Percentiles rank a stretch among this genome's conserved stretches.
phyloP scores from a whole-genome alignment of 2,888 invertebrate genomes.

The Patella pellucida region DNA sequence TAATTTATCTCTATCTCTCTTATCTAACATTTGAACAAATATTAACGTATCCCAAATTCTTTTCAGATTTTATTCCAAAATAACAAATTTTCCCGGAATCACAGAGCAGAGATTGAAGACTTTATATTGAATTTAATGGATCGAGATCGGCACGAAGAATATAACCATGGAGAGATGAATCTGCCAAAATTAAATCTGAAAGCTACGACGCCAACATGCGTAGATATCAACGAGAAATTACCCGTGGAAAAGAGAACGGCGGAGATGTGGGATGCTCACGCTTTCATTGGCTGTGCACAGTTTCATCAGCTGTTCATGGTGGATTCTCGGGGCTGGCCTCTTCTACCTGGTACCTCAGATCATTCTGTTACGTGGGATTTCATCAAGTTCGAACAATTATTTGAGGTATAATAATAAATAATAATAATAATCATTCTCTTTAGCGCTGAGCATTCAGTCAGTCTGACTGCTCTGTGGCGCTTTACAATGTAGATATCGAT shows the following conservation, averaged over 20 bases:
- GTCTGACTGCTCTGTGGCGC: no score
- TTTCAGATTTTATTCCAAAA: neutral
- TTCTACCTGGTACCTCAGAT: constrained; percentile 13
- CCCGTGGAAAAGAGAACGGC: constrained; percentile 45
- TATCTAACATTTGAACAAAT: neutral
- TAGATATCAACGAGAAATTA: constrained; percentile 55
- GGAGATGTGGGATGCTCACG: constrained; percentile 54
- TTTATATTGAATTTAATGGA: constrained; percentile 52
- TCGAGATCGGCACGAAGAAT: constrained; percentile 35
- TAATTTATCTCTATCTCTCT: no score
- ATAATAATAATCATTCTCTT: no score
- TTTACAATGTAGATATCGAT: no score
- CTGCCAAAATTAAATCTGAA: constrained; percentile 50
- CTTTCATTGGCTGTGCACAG: constrained; percentile 61
- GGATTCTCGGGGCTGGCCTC: constrained; percentile 62
- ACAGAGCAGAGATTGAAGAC: constrained; percentile 57
- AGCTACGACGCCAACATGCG: constrained; percentile 50
- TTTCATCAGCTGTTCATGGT: constrained; percentile 57
- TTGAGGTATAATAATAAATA: no score
- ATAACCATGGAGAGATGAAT: constrained; percentile 25
- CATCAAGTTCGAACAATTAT: neutral
- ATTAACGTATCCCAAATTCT: neutral
- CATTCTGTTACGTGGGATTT: neutral
- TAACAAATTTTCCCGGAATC: constrained; percentile 46
- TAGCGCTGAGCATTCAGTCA: no score